Base-by-base conservation (phyloP, 2,888 invertebrate genomes). In the Apamea epomidion region DNA sequence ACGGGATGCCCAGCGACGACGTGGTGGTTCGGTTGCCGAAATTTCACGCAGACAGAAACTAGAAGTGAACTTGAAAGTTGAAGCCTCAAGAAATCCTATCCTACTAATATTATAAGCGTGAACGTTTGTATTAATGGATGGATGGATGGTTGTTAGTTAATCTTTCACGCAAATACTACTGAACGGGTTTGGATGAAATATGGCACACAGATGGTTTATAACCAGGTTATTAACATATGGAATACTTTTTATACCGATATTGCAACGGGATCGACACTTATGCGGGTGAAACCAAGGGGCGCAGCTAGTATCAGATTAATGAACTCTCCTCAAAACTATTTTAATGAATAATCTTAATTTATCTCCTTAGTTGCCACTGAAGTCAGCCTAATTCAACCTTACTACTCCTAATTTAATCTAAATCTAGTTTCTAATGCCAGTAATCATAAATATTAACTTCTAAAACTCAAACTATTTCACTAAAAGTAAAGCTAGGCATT, bases 401-500 rank as follows among this genome's bases (percentile, higher is more conserved):
- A 64, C n/a, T 25, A 48, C 16, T 70, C 10, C 62, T 18, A 75
- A 54, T 65, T 84, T 71, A 32, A 42, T 76, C 54, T n/a, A 70
- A 82, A 71, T 70, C 67, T 64, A 78, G 70, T 45, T 78, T 69
- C 8, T 72, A 83, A 83, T 78, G 64, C n/a, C 37, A 45, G 67
- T 60, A 76, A 68, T 80, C 70, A 70, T 83, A 87, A 82, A 83
- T 80, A 42, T 83, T 76, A 75, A 81, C 74, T 75, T 62, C 64
- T 75, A 68, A 79, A 76, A 70, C 54, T 79, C 16, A 29, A 71
- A 86, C 70, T 71, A 79, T 45, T 76, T 32, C 65, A 78, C 67
- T 67, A 78, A 78, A 81, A 78, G 64, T 80, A 81, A 86, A 74
- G 5, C 85, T 69, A 78, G 73, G 81, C 75, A 83, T 76, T 86